phyloP scores from a whole-genome alignment of 2,888 invertebrate genomes.

The Euplagia quadripunctaria region DNA sequence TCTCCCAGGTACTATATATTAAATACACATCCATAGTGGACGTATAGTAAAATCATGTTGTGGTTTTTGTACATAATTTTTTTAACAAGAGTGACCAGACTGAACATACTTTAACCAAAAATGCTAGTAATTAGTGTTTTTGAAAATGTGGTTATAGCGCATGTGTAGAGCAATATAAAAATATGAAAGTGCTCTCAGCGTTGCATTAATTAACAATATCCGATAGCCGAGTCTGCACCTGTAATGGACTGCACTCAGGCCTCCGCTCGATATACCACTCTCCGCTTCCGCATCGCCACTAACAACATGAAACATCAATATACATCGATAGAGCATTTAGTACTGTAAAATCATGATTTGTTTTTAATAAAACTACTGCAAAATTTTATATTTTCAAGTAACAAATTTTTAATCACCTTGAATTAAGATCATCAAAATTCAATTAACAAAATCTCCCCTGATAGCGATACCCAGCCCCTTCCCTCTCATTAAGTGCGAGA shows the following conservation, averaged over 20 bases:
- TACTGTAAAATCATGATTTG: background rate
- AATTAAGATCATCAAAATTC: too few species aligned
- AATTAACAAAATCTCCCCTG: too few species aligned
- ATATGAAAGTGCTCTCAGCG: constrained; percentile 40
- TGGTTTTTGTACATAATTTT: background rate
- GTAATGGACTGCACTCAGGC: constrained; percentile 34
- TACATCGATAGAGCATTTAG: background rate
- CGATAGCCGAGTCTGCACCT: constrained; percentile 41
- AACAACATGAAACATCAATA: background rate
- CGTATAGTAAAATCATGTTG: too few species aligned
- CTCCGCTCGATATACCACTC: background rate
- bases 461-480: too few species aligned
- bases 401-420: too few species aligned
- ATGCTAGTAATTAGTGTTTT: background rate
- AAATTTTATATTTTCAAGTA: too few species aligned
- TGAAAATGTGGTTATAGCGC: constrained; percentile 7
- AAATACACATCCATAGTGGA: too few species aligned
- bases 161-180: constrained; percentile 29
- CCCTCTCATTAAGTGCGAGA: too few species aligned
- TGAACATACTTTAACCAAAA: background rate
- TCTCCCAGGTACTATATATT: too few species aligned
- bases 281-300: background rate
- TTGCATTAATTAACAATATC: constrained; percentile 53
- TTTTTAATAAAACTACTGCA: too few species aligned
- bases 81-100: background rate